Evolutionary conservation across 1,140 invertebrate genomes (phyloP), one percentile per base, ranked within the genome.

Genomic region (Trialeurodes vaporariorum): DNA sequence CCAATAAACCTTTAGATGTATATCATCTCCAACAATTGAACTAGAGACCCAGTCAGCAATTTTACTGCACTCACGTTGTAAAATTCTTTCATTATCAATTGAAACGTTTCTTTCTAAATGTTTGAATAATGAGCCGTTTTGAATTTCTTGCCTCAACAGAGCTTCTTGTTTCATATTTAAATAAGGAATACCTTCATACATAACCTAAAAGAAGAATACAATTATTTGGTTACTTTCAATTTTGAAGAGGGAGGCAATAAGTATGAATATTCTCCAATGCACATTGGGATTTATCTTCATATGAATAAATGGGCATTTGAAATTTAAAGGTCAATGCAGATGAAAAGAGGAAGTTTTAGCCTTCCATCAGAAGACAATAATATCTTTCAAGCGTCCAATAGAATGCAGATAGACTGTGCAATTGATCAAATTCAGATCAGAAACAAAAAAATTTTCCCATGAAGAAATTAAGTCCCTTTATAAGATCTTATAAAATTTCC

Each of bases 131-230:
- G 66, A 49, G 17, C 68, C 67, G 25, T 75, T 68, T 27, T 76
- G 68, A 2, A 84, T 25, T 64, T 79, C 72, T 25, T 75, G 66
- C 34, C 65, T 58, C 0, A 84, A 25, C 58, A 75, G 25, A 1
- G 70, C 64, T 70, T 81, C 76, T 40, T 83, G 84, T 9, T 70
- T 70, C 71, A 82, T 79, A 74, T 85, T 85, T 1, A 89, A 70
- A 72, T 83, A 90, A 9, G 86, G 81, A 65, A 90, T 81, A 49
- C 88, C 87, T 67, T 85, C 77, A 75, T 86, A 85, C 26, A 80
- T 78, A 72, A 87, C 83, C 88, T 90, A 76, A 65, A 83, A 80
- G 71, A 81, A 71, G 68, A 70, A 71, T 71, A 73, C 64, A 62
- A n/a, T 67, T 69, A 62, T 27, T 12, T 60, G 12, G 26, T 65